Evolutionary conservation across 1,140 invertebrate species (phyloP), one percentile per base, ranked within the genome.

Genomic region (Tetragonula clypearis): DNA sequence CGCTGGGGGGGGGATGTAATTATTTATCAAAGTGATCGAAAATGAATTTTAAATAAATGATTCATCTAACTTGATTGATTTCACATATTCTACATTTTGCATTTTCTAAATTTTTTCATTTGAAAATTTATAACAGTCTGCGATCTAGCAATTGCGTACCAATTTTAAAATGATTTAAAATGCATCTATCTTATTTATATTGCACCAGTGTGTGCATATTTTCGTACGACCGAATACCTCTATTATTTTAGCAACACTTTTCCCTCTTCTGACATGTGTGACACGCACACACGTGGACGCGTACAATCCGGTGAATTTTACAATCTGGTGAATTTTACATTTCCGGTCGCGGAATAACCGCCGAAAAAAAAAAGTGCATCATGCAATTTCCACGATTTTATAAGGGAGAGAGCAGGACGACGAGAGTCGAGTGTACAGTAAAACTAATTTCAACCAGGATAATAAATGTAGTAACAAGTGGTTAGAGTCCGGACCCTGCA

Each of bases 381-480:
- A 21, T 41, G 35, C 71, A 72, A 49, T 72, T 72, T n/a, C n/a
- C 35, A 21, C 12, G 41, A 72, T 49, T 72, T 15, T 8, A 72
- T 49, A 49, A 49, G 12, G 8, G 14, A 49, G 23, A 9, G 41
- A 49, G 12, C 71, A 23, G 23, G 23, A 3, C 9, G 71, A 72
- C 21, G 1, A n/a, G 35, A 72, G n/a, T 49, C 23, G n/a, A 72
- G 49, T 69, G 30, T 49, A 49, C 19, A 72, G 71, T n/a, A n/a
- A 23, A 49, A 72, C 23, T 72, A 72, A 72, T 72, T 72, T n/a
- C 9, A 72, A n/a, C n/a, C 14, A 72, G 41, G 23, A 49, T 72
- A 49, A 49, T 26, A 12, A 19, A 19, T 35, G 30, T 41, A 76
- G 30, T 60, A 76, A 76, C 30, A 62, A 76, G 56, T 76, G 56